phyloP scores from a whole-genome alignment of 2,888 invertebrate genomes.

The Diarsia brunnea region DNA sequence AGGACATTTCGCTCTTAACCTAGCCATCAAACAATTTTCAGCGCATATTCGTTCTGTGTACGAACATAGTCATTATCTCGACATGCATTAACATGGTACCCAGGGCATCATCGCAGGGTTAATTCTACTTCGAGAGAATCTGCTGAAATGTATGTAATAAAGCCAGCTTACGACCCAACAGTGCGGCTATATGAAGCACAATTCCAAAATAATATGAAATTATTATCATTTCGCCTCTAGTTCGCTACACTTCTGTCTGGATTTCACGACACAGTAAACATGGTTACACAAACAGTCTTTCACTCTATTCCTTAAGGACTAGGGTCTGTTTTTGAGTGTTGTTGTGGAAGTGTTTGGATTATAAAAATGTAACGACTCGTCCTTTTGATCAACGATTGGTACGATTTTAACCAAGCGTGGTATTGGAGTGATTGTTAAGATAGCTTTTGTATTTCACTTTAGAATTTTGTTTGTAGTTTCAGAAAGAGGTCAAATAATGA shows the following conservation, averaged over 20 bases:
- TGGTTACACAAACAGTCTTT: conserved; percentile 18
- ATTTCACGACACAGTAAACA: conserved; percentile 67
- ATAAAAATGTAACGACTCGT: conserved; percentile 60
- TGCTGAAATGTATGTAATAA: conserved; percentile 70
- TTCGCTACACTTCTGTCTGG: conserved; percentile 59
- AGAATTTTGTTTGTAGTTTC: conserved; percentile 29
- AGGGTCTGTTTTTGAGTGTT: conserved; percentile 43
- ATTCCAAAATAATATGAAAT: conserved; percentile 71
- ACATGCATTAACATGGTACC: conserved; percentile 61
- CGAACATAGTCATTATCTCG: conserved; percentile 55
- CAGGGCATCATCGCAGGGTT: conserved; percentile 62
- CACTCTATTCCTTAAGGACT: conserved; percentile 23
- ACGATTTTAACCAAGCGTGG: conserved; percentile 58
- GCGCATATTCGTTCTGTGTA: conserved; percentile 42
- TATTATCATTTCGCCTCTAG: conserved; percentile 68
- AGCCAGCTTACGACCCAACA: conserved; percentile 67
- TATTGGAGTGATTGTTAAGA: conserved; percentile 54
- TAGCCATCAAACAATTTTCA: conserved; percentile 56
- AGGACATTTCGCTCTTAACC: conserved; percentile 30
- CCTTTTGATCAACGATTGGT: conserved; percentile 64
- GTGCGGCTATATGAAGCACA: conserved; percentile 64
- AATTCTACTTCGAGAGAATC: conserved; percentile 67
- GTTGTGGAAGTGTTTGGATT: conserved; percentile 43
- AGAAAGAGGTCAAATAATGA: neutral
- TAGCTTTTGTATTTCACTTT: conserved; percentile 54